Evolutionary conservation across 1,140 invertebrate genomes (phyloP).

Genomic region (Tigriopus japonicus): DNA sequence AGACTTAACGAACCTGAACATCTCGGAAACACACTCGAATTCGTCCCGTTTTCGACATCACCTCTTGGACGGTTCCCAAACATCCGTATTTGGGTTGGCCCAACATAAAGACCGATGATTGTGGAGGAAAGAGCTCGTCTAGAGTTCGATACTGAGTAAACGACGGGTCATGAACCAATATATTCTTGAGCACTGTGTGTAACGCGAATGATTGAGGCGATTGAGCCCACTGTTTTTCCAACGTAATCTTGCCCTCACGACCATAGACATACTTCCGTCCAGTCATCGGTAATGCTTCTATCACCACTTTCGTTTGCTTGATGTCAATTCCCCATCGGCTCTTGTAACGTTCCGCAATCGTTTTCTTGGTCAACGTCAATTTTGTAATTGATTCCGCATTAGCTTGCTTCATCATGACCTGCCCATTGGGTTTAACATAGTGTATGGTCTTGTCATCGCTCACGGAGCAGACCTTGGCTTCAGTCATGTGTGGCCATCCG

Average conservation of each 20-base stretch:
- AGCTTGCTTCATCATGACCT: neutral
- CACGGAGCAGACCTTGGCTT: constrained; percentile 40
- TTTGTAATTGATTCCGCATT: neutral
- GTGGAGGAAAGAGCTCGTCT: constrained; percentile 46
- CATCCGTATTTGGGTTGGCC: constrained; percentile 57
- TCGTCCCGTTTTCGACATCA: constrained; percentile 15
- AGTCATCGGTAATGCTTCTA: constrained; percentile 48
- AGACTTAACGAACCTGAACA: no score
- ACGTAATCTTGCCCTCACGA: constrained; percentile 34
- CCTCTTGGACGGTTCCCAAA: constrained; percentile 40
- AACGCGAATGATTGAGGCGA: constrained; percentile 38
- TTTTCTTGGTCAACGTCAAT: neutral
- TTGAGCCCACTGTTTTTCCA: constrained; percentile 46
- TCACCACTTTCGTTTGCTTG: constrained; percentile 43
- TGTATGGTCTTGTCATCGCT: constrained; percentile 28
- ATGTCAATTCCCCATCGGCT: constrained; percentile 43
- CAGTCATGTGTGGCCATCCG: constrained; percentile 69
- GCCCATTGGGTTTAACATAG: no score
- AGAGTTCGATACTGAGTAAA: constrained; percentile 31
- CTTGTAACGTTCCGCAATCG: constrained; percentile 26
- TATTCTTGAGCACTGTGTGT: constrained; percentile 43
- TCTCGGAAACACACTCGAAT: constrained; percentile 15
- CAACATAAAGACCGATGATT: constrained; percentile 50
- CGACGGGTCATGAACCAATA: constrained; percentile 30
- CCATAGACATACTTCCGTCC: constrained; percentile 40